Base-by-base conservation (phyloP, 2,888 invertebrate species). In the Clepsis dumicolana region DNA sequence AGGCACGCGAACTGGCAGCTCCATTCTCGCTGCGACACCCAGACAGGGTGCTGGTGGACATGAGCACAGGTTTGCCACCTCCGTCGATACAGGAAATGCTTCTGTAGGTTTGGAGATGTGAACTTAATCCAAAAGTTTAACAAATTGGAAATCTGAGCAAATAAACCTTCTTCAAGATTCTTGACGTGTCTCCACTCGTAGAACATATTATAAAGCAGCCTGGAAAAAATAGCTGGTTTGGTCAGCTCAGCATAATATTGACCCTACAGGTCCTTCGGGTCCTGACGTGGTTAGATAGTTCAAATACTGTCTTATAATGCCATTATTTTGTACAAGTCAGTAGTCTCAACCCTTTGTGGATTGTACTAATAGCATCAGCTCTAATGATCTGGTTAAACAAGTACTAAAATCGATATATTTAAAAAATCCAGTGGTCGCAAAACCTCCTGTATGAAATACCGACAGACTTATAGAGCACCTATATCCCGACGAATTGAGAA, bases 61-160 rank as follows among this genome's bases (percentile, higher is more conserved):
- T 44, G 21, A 29, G 59, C 8, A 75, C 74, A 4, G 52, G 62
- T 0, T 29, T 52, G 14, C 72, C 73, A 44, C 75, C 73, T 0
- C 74, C 72, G 10, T 67, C 68, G 18, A 66, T 71, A 8, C 61
- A 73, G 10, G 54, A 73, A 14, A 66, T 78, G 70, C 48, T 21
- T 4, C 29, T 76, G 29, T 72, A 72, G 32, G 65, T 73, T 12
- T 75, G 75, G 77, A 74, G 66, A 59, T 70, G 64, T 73, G 72
- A 71, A 72, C 73, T 65, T 75, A 74, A 74, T 18, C 65, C 1
- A 32, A 65, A 24, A 21, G 18, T 1, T 16, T 72, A 61, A 71
- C 25, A 38, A 24, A 53, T 8, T 73, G 32, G 35, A 62, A 61
- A 7, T 10, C 32, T n/a, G 35, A 50, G 0, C 50, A 62, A 18